Conservation (phyloP, 2,888 invertebrate species). For the Lycia hirtaria region DNA sequence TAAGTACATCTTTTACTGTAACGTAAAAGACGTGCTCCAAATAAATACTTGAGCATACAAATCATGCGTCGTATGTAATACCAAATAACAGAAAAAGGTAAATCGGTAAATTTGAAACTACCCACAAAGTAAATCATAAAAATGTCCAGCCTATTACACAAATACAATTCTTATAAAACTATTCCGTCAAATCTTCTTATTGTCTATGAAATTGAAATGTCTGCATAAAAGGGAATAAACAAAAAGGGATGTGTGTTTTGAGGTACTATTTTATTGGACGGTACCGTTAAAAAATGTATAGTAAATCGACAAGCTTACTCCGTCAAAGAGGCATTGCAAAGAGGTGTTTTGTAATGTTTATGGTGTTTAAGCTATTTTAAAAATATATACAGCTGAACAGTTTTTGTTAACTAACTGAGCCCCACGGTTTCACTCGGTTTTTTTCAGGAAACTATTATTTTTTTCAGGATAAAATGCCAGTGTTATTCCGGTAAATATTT, state of each 20-base stretch:
- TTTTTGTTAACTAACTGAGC: background rate
- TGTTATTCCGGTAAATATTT: too few relatives aligned
- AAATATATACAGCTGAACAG: background rate
- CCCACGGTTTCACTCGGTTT: too few relatives aligned
- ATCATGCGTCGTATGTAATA: constrained; percentile 3
- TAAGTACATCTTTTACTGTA: background rate
- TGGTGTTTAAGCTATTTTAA: background rate
- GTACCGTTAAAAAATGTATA: constrained; percentile 16
- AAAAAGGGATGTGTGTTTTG: constrained; percentile 14
- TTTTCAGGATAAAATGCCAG: too few relatives aligned
- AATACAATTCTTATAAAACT: constrained; percentile 29
- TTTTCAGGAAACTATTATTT: too few relatives aligned
- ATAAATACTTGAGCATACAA: constrained; percentile 4
- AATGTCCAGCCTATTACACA: constrained; percentile 23
- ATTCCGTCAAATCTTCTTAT: constrained; percentile 37
- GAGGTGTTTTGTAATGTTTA: constrained; percentile 2
- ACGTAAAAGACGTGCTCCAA: too few relatives aligned
- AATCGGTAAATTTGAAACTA: constrained; percentile 7
- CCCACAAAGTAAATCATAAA: constrained; percentile 1
- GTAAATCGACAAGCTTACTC: constrained; percentile 10
- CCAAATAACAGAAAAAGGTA: constrained; percentile 24
- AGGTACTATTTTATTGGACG: background rate
- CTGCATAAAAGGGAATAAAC: constrained; percentile 33
- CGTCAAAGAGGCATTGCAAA: constrained; percentile 10
- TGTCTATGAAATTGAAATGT: constrained; percentile 39